phyloP scores from a whole-genome alignment of 2,888 invertebrate species.

The Hydraecia micacea region DNA sequence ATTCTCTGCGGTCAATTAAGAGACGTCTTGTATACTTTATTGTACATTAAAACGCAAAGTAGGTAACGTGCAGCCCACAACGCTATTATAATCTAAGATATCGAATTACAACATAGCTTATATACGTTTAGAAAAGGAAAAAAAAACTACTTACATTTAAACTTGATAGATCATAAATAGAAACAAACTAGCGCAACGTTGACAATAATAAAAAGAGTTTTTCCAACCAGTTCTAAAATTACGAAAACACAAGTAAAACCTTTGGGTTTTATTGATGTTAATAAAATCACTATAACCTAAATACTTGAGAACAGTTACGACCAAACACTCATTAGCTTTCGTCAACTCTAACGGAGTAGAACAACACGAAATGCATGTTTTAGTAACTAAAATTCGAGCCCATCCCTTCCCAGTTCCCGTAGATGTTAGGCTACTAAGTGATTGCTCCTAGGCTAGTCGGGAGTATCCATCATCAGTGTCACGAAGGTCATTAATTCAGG shows the following conservation, averaged over 20 bases:
- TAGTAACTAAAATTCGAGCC: background rate
- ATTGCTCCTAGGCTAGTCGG: constrained; percentile 5
- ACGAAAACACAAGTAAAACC: constrained; percentile 2
- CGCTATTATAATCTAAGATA: background rate
- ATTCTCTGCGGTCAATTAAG: background rate
- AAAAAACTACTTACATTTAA: background rate
- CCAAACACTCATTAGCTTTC: constrained; percentile 7
- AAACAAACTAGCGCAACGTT: background rate
- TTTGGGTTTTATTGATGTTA: background rate
- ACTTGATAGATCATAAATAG: background rate
- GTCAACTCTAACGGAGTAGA: background rate
- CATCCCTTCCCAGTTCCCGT: background rate
- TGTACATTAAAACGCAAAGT: background rate
- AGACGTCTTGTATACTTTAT: background rate
- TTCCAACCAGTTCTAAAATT: constrained; percentile 1
- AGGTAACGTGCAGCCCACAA: background rate
- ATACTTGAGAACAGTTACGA: constrained; percentile 32
- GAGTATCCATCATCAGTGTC: constrained; percentile 25
- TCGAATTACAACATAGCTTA: background rate
- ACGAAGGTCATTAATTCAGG: constrained; percentile 23
- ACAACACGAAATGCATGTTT: constrained; percentile 1
- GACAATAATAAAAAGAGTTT: background rate
- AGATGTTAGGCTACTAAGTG: constrained; percentile 19
- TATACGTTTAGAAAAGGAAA: background rate
- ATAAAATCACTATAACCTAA: constrained; percentile 24